These are phyloP conservation scores for Actenoides lindsayi DNA, from an alignment of 2,113 vertebrate genomes.

Conservation along the genomic window DNA sequence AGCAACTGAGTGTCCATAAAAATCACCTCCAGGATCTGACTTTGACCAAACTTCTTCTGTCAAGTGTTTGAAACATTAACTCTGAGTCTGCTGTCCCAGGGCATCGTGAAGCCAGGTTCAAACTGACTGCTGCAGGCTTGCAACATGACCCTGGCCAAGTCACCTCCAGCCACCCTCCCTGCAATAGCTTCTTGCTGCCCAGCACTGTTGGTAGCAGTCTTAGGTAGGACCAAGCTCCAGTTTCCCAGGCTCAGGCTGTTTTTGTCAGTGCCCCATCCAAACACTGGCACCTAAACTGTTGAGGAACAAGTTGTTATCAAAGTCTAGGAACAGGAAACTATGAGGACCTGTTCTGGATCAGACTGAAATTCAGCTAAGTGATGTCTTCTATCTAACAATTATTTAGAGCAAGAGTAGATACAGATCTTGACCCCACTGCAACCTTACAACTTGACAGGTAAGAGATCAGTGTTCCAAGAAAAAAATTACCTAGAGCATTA, in stretches of 20 bases:
- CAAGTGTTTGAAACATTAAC: too few relatives aligned
- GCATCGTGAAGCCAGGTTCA: fast-evolving
- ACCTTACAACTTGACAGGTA: not conserved
- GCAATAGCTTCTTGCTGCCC: not conserved
- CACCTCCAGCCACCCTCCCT: not conserved
- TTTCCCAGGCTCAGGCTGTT: not conserved
- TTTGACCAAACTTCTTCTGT: too few relatives aligned
- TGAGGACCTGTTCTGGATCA: not conserved
- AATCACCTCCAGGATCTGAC: too few relatives aligned
- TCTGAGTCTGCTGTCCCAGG: not conserved
- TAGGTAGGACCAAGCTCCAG: not conserved
- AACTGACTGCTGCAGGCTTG: not conserved
- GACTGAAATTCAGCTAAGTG: not conserved
- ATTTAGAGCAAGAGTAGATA: not conserved
- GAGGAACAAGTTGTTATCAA: not conserved
- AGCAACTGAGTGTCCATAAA: too few relatives aligned
- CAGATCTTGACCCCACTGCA: not conserved
- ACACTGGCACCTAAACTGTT: not conserved
- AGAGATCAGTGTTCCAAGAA: not conserved
- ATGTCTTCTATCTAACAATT: not conserved
- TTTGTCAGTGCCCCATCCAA: not conserved
- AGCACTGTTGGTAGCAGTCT: not conserved
- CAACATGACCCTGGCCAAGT: not conserved
- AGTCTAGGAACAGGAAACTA: not conserved
- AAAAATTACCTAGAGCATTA: not conserved